These are phyloP conservation scores for Heliconius hortense DNA, from an alignment of 2,888 invertebrate genomes.

Conservation along the genomic window DNA sequence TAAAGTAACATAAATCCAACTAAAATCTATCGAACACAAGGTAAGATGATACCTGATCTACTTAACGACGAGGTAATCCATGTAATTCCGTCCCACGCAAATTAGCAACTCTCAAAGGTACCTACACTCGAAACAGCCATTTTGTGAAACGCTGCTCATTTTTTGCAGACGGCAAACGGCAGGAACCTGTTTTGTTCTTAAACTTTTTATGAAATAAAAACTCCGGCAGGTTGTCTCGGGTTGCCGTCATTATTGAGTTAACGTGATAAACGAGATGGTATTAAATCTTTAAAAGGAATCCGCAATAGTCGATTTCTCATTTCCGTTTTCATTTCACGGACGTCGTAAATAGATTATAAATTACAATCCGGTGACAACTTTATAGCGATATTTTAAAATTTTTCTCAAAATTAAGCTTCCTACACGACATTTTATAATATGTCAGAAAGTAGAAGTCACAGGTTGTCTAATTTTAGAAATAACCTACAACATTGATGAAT, in stretches of 20 bases:
- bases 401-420: background rate
- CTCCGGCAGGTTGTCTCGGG: slow-evolving; percentile 36
- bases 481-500: background rate
- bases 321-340: slow-evolving; percentile 40
- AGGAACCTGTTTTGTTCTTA: slow-evolving; percentile 45
- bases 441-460: background rate
- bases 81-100: slow-evolving; percentile 43
- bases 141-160: slow-evolving; percentile 43
- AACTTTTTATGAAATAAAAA: slow-evolving; percentile 43
- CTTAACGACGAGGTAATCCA: slow-evolving; percentile 40
- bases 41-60: slow-evolving; percentile 36
- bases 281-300: slow-evolving; percentile 41
- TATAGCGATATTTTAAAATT: slow-evolving; percentile 7
- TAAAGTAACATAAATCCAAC: background rate
- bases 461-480: background rate
- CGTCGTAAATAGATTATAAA: slow-evolving; percentile 34
- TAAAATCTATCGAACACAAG: background rate
- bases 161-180: slow-evolving; percentile 39
- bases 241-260: slow-evolving; percentile 37
- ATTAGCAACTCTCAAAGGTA: slow-evolving; percentile 42
- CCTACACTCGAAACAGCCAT: slow-evolving; percentile 45
- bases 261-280: slow-evolving; percentile 40
- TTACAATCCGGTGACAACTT: slow-evolving; percentile 23
- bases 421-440: background rate
- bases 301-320: slow-evolving; percentile 39